phyloP scores from a whole-genome alignment of 2,797 vertebrate species.

The Macrochelys suwanniensis region DNA sequence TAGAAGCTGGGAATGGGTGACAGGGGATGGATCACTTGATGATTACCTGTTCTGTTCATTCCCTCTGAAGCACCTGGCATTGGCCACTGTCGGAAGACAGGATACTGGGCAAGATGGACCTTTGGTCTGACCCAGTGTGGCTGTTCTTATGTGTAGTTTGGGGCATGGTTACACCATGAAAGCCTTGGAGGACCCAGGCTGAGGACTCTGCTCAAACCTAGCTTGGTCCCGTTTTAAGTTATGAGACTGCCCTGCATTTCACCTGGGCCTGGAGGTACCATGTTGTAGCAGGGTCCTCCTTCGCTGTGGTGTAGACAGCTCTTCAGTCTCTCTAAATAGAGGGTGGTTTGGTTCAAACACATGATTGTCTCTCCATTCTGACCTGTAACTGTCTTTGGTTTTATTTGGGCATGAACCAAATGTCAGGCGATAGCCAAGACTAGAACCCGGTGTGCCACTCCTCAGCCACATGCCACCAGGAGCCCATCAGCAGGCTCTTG shows the following conservation, averaged over 20 bases:
- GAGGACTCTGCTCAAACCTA: not conserved
- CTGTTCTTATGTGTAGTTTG: not conserved
- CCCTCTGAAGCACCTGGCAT: too few species aligned
- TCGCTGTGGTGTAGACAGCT: not conserved
- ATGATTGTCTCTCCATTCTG: not conserved
- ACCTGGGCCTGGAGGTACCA: not conserved
- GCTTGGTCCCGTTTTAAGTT: not conserved
- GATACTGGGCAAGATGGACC: too few species aligned
- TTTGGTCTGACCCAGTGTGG: too few species aligned
- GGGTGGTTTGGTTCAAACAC: not conserved
- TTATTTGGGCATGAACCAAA: not conserved
- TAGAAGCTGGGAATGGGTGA: too few species aligned
- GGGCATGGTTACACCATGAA: not conserved
- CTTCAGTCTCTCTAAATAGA: not conserved
- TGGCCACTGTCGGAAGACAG: too few species aligned
- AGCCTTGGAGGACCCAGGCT: not conserved
- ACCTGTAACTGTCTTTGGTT: not conserved
- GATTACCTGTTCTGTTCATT: too few species aligned
- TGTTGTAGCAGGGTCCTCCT: fast-evolving
- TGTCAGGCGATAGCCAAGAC: not conserved
- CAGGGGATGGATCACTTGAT: too few species aligned
- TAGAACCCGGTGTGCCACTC: not conserved
- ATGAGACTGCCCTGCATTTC: not conserved
- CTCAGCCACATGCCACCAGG: not conserved
- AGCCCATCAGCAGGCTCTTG: not conserved